These are phyloP conservation scores for Drosophila bipectinata DNA, from an alignment of 1,140 invertebrate species.

Conservation along the genomic window DNA sequence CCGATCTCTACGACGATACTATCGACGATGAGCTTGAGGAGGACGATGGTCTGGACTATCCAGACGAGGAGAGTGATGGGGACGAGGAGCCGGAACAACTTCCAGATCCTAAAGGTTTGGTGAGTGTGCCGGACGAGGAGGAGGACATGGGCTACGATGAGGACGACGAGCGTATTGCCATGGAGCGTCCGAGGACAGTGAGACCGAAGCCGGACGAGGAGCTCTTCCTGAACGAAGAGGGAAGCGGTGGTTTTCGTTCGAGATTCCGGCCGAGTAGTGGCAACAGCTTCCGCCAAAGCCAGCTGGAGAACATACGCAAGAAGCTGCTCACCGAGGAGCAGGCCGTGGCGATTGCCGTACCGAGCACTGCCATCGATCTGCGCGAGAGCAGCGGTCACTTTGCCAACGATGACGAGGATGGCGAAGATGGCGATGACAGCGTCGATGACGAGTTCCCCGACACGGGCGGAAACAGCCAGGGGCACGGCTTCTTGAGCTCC, in stretches of 20 bases:
- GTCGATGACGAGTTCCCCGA: slow-evolving; percentile 75
- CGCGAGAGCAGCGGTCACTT: slow-evolving; percentile 84
- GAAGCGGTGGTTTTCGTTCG: slow-evolving; percentile 55
- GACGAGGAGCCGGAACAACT: slow-evolving; percentile 57
- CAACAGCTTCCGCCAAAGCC: slow-evolving; percentile 48
- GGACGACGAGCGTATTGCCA: slow-evolving; percentile 75
- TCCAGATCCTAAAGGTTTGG: slow-evolving; percentile 53
- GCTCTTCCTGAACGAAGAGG: slow-evolving; percentile 77
- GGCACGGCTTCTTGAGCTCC: slow-evolving; percentile 73
- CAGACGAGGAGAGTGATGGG: slow-evolving; percentile 19
- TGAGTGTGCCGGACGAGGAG: slow-evolving; percentile 60
- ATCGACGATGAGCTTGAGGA: slow-evolving; percentile 66
- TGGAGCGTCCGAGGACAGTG: slow-evolving; percentile 62
- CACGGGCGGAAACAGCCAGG: slow-evolving; percentile 50
- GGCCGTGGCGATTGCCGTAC: slow-evolving; percentile 57
- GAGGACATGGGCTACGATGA: slow-evolving; percentile 83
- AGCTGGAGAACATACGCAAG: slow-evolving; percentile 68
- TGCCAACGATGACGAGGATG: slow-evolving; percentile 83
- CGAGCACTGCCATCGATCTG: slow-evolving; percentile 80
- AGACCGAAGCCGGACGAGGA: slow-evolving; percentile 64
- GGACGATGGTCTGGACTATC: slow-evolving; percentile 62
- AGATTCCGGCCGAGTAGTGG: slow-evolving; percentile 57
- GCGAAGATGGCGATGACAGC: slow-evolving; percentile 79
- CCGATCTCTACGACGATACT: slow-evolving; percentile 73
- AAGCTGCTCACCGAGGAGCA: slow-evolving; percentile 68